Percentiles rank a stretch among this genome's conserved stretches.
Evolutionary conservation across 2,113 vertebrate species (phyloP).

Genomic region (Oncorhynchus masou): DNA sequence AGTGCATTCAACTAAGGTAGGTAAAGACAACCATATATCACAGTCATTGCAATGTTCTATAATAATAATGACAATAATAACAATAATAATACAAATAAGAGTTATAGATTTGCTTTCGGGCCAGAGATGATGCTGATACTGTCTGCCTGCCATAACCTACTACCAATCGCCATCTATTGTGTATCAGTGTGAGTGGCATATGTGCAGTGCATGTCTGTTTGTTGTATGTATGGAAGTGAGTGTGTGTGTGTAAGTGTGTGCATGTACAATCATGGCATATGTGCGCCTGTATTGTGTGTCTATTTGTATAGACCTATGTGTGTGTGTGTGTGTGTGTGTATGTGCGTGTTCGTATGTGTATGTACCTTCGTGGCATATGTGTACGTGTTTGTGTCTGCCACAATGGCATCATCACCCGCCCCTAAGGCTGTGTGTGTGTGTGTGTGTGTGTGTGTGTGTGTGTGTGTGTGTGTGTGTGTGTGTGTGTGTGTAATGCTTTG

Average conservation of each 20-base stretch:
- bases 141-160: slow-evolving; percentile 66
- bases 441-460: slow-evolving; percentile 43
- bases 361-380: slow-evolving; percentile 56
- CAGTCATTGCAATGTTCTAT: too few relatives aligned
- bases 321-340: slow-evolving; percentile 11
- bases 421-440: slow-evolving; percentile 64
- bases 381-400: slow-evolving; percentile 68
- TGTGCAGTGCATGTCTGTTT: slow-evolving; percentile 50
- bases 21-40: too few relatives aligned
- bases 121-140: slow-evolving; percentile 43
- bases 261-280: slow-evolving; percentile 24
- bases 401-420: slow-evolving; percentile 76
- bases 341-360: slow-evolving; percentile 40
- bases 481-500: slow-evolving; percentile 74
- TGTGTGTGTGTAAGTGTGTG: slow-evolving; percentile 35
- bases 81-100: too few relatives aligned
- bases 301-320: too few relatives aligned
- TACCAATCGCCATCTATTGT: slow-evolving; percentile 63
- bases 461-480: slow-evolving; percentile 59
- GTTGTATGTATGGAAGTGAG: background rate
- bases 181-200: slow-evolving; percentile 63
- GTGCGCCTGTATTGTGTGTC: slow-evolving; percentile 20
- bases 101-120: too few relatives aligned
- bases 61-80: too few relatives aligned
- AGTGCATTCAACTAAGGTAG: too few relatives aligned